phyloP scores from a whole-genome alignment of 2,888 invertebrate genomes.

The Troilus luridus region DNA sequence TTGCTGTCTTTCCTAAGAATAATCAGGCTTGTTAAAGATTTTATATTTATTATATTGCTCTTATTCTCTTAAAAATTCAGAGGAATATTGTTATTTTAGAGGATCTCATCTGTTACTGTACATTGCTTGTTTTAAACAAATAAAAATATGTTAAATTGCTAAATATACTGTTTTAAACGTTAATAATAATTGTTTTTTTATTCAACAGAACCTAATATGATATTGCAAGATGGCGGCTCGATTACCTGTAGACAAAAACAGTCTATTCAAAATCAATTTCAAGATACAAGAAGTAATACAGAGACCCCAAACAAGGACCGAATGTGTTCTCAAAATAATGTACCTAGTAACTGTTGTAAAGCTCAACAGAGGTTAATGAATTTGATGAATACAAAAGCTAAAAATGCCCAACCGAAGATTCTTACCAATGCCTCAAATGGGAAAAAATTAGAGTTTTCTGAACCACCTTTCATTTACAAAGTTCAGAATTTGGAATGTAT shows the following conservation, averaged over 20 bases:
- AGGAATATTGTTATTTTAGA: background rate
- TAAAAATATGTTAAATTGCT: too few relatives aligned
- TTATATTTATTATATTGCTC: background rate
- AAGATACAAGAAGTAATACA: background rate
- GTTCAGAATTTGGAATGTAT: background rate
- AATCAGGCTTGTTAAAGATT: background rate
- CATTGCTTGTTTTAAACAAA: too few relatives aligned
- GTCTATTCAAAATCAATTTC: background rate
- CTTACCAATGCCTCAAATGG: background rate
- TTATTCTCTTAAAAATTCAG: background rate
- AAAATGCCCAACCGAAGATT: background rate
- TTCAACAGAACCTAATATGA: background rate
- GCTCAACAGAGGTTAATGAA: background rate
- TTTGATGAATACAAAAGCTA: background rate
- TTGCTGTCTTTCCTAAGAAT: too few relatives aligned
- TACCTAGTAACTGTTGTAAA: background rate
- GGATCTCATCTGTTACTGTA: background rate
- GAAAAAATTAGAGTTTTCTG: background rate
- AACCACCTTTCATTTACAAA: background rate
- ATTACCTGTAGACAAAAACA: background rate
- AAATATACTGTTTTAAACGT: background rate
- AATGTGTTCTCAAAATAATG: background rate
- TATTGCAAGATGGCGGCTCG: background rate
- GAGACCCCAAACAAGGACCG: background rate
- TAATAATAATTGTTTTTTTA: background rate